phyloP scores from a whole-genome alignment of 2,888 invertebrate species.

The Zygogramma bicolorata region DNA sequence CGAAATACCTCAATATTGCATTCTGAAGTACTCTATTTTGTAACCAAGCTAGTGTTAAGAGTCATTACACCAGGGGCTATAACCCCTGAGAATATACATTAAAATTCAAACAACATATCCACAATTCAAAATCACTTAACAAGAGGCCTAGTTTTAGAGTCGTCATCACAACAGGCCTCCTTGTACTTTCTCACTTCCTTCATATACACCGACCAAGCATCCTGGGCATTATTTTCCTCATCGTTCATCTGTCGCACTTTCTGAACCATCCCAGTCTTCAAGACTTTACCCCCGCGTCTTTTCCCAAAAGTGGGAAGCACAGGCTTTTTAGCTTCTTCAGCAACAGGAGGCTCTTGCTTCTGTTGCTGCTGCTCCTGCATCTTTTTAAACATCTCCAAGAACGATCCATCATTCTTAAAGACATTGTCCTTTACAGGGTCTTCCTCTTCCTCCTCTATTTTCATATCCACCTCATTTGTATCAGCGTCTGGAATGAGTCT shows the following conservation, averaged over 20 bases:
- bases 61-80: not conserved
- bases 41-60: not conserved
- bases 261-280: constrained; percentile 91
- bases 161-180: constrained; percentile 92
- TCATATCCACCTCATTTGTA: constrained; percentile 48
- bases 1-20: too few species aligned
- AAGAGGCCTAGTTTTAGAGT: constrained; percentile 89
- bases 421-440: constrained; percentile 64
- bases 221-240: constrained; percentile 78
- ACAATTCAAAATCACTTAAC: constrained; percentile 78
- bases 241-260: constrained; percentile 80
- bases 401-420: constrained; percentile 91
- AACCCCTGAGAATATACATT: too few species aligned
- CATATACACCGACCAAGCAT: constrained; percentile 94
- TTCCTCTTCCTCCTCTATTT: constrained; percentile 53
- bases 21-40: too few species aligned
- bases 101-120: constrained; percentile 15
- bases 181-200: constrained; percentile 94
- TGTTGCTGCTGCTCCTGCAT: constrained; percentile 78
- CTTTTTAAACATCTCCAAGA: constrained; percentile 91
- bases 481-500: constrained; percentile 39
- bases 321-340: constrained; percentile 64
- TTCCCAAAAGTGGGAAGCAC: constrained; percentile 78
- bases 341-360: constrained; percentile 57
- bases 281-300: constrained; percentile 85